phyloP scores from a whole-genome alignment of 2,888 invertebrate species.

The Cristatella mucedo region DNA sequence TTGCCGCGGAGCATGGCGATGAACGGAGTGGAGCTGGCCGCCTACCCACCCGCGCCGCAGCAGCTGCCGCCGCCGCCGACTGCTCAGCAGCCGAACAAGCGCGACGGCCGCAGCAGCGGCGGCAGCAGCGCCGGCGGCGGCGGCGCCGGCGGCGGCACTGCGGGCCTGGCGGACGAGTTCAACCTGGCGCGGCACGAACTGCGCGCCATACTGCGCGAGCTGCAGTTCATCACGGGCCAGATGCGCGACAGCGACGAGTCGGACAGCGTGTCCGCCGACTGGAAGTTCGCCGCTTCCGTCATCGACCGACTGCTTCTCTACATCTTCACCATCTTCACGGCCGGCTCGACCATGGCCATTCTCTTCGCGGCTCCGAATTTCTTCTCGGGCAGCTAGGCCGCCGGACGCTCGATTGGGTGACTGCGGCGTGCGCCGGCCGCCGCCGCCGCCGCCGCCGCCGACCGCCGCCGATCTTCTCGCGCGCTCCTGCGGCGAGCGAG shows the following conservation, averaged over 20 bases:
- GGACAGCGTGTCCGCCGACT: slow-evolving; percentile 80
- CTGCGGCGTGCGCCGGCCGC: too few relatives aligned
- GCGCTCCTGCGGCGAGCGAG: too few relatives aligned
- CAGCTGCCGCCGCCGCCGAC: slow-evolving; percentile 12
- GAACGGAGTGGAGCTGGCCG: slow-evolving; percentile 1
- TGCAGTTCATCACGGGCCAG: slow-evolving; percentile 79
- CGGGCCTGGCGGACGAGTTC: background rate
- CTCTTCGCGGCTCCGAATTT: slow-evolving; percentile 30
- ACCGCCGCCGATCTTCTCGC: too few relatives aligned
- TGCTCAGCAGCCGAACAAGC: slow-evolving; percentile 9
- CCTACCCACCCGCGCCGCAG: slow-evolving; percentile 66
- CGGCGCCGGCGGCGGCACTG: background rate
- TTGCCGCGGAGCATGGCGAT: slow-evolving; percentile 1
- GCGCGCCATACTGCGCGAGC: slow-evolving; percentile 80
- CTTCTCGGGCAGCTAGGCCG: too few relatives aligned
- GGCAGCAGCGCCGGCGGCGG: background rate
- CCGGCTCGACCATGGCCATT: slow-evolving; percentile 54
- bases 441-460: too few relatives aligned
- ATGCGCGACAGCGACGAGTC: slow-evolving; percentile 86
- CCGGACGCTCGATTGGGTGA: too few relatives aligned
- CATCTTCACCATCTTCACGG: slow-evolving; percentile 55
- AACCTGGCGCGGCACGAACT: slow-evolving; percentile 50
- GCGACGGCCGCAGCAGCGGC: too few relatives aligned
- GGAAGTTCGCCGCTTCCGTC: slow-evolving; percentile 97
- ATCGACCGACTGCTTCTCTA: slow-evolving; percentile 91